Base-by-base conservation (phyloP, 1,140 invertebrate species). In the Schlechtendalia chinensis region DNA sequence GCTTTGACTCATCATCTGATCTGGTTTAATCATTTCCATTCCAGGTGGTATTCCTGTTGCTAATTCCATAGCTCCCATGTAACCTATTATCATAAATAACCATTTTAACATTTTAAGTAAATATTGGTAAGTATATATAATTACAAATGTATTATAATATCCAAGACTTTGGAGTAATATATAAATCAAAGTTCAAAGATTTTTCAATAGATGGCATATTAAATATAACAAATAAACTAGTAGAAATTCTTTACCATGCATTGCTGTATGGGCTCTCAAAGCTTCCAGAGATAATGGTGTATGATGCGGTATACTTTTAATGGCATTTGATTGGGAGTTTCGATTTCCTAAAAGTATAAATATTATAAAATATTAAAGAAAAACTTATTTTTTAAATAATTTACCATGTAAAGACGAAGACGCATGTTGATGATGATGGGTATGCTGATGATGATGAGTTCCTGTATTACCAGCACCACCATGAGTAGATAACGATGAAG, bases 291-390 rank as follows among this genome's bases (percentile, higher is more conserved):
- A 84, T 67, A 79, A 50, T 63, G 75, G 75, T 47, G 89, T 89
- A 83, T 90, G 89, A 16, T 89, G 89, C 65, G 89, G 83, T 69
- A 89, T 82, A 4, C 88, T 88, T 79, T 89, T 88, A 81, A 91
- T 87, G 14, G 84, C 83, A 75, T 45, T 65, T 29, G 65, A 32
- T 63, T 74, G 77, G 19, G 80, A 79, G 61, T n/a, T 79, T 45
- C 75, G 75, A 79, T 58, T 79, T 47, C 75, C 75, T 79, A 61
- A 79, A 47, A 50, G 24, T 50, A 50, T 50, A 24, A 5, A 22
- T 67, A 39, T 39, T 45, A 67, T 16, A 19, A 69, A 45, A n/a
- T 22, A n/a, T n/a, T 67, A 22, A 10, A 19, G 12, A 8, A 80
- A 5, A 71, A 45, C 63, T 80, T 10, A 27, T 50, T 4, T 39